A percentile compares a stretch with the other conserved stretches of the same genome.
These are phyloP conservation scores for Calliopum simillimum DNA, from an alignment of 2,888 invertebrate genomes.

Conservation along the genomic window DNA sequence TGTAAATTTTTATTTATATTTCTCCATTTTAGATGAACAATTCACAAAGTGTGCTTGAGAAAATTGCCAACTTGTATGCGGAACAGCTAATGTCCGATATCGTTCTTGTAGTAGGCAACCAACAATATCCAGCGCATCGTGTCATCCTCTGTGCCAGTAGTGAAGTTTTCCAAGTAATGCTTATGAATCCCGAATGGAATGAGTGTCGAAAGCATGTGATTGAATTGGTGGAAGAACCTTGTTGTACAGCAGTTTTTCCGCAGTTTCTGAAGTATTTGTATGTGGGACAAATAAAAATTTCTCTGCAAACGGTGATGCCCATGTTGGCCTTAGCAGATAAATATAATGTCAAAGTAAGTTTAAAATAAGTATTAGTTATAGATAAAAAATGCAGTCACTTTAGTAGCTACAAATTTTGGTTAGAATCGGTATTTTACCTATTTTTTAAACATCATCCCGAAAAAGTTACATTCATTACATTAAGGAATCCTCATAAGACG, in stretches of 20 bases:
- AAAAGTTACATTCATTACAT: too few species aligned
- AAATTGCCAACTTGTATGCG: conserved; percentile 85
- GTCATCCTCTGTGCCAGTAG: conserved; percentile 93
- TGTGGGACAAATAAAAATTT: conserved; percentile 89
- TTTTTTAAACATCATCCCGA: too few species aligned
- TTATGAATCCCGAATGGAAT: conserved; percentile 93
- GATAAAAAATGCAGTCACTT: neutral
- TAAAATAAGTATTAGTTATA: neutral
- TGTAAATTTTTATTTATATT: neutral
- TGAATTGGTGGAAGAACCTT: conserved; percentile 86
- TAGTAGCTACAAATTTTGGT: too few species aligned
- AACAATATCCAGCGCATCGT: conserved; percentile 88
- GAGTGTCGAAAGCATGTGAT: conserved; percentile 89
- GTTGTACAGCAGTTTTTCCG: conserved; percentile 87
- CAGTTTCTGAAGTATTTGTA: conserved; percentile 89
- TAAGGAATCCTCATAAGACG: too few species aligned
- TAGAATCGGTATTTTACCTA: conserved; percentile 1
- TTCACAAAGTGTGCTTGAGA: conserved; percentile 82
- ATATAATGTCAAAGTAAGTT: conserved; percentile 86
- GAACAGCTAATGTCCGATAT: conserved; percentile 92
- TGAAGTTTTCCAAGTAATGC: conserved; percentile 97
- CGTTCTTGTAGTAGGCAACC: conserved; percentile 83
- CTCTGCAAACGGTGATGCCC: conserved; percentile 86
- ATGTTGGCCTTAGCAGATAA: conserved; percentile 92
- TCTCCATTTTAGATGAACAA: conserved; percentile 74